Conservation (phyloP, 2,888 invertebrate genomes). For the Metopia argyrocephala region DNA sequence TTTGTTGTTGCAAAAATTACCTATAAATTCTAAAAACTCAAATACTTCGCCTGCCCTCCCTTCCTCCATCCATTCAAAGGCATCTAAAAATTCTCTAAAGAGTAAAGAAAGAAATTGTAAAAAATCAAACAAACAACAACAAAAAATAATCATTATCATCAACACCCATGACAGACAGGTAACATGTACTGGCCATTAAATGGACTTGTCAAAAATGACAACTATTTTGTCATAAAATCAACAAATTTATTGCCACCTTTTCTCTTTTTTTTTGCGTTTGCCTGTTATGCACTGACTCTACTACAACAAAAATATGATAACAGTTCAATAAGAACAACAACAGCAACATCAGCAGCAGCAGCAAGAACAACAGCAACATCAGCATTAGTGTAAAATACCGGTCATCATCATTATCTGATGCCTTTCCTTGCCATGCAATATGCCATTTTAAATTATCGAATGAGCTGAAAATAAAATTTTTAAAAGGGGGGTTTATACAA, state of each 20-base stretch:
- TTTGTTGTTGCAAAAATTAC: constrained; percentile 17
- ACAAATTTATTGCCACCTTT: constrained; percentile 69
- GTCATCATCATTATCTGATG: constrained; percentile 19
- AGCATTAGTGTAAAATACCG: constrained; percentile 43
- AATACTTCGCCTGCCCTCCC: background rate
- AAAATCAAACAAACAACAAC: constrained; percentile 9
- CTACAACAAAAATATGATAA: constrained; percentile 17
- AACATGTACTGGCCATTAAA: constrained; percentile 69
- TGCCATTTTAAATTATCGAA: constrained; percentile 1
- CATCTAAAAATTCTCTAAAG: constrained; percentile 31
- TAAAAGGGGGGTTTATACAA: no score
- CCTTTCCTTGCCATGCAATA: background rate
- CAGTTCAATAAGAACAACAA: constrained; percentile 20
- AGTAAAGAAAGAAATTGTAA: constrained; percentile 10
- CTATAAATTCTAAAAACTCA: constrained; percentile 42
- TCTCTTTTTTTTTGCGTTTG: constrained; percentile 4
- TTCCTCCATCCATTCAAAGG: no score
- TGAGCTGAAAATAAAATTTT: background rate
- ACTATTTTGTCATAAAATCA: constrained; percentile 73
- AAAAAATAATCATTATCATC: constrained; percentile 57
- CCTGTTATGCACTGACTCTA: background rate
- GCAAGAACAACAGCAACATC: constrained; percentile 18
- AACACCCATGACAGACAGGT: constrained; percentile 64
- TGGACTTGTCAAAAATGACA: constrained; percentile 75
- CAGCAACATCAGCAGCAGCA: no score